Base-by-base conservation (phyloP, 2,797 vertebrate genomes). In the Spheniscus humboldti region DNA sequence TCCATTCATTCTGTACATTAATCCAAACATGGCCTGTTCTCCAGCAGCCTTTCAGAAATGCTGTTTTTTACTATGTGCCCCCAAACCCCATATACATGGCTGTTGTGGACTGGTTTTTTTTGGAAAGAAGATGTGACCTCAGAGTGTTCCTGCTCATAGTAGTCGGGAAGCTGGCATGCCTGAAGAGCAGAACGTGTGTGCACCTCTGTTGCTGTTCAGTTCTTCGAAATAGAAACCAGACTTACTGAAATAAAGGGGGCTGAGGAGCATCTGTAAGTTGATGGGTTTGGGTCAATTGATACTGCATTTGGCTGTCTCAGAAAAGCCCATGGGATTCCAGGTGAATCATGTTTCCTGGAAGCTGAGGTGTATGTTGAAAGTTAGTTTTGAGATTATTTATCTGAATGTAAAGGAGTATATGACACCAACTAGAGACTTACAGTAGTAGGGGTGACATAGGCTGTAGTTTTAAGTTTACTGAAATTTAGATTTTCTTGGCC, bases 371-470 rank as follows among this genome's bases (percentile, higher is more conserved):
- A 35, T 94, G 86, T 96, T 97, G 92, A 95, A 97, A 97, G 93
- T 96, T 96, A 96, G 84, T 93, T 95, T 96, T 96, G 68, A 96
- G 88, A 69, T 96, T 95, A 81, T 95, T 97, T 97, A 77, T 89
- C 69, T 94, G 84, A 93, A 92, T 95, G 77, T 87, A 92, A 94
- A 96, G 72, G 84, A 87, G 52, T 87, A 96, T 92, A 57, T 91
- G 95, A 93, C 81, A 93, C 93, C 93, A 87, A 0, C 88, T 66
- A 71, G 96, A 81, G 88, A 93, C 48, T 87, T 97, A 66, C 1
- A 71, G 60, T 92, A 87, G 67, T 64, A 85, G 53, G 53, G 30
- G 59, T 52, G 86, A 60, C 39, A 55, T 41, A 67, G 56, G 31
- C 85, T 86, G 30, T 89, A 94, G 69, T 77, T 94, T 62, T 59